Evolutionary conservation across 2,113 vertebrate species (phyloP).

Genomic region (Cariama cristata): DNA sequence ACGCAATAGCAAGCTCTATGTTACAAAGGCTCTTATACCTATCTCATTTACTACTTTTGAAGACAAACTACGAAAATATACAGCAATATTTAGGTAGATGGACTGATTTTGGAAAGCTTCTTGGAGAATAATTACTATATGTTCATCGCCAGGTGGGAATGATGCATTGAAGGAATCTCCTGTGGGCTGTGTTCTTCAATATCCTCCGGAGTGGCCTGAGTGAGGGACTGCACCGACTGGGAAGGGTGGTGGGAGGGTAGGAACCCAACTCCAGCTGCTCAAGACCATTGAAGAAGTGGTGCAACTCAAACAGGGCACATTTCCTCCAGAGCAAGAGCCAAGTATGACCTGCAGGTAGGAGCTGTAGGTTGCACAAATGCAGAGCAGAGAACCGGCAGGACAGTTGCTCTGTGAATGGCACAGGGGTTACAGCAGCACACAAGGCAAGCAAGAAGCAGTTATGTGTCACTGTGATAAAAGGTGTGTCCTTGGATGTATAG

Average conservation of each 20-base stretch:
- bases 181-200: neutral
- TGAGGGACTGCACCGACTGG: fast-evolving
- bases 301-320: neutral
- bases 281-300: neutral
- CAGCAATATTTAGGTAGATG: neutral
- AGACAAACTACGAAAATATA: neutral
- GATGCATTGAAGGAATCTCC: neutral
- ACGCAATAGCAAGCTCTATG: neutral
- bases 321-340: neutral
- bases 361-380: neutral
- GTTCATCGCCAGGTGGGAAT: neutral
- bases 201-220: neutral
- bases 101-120: neutral
- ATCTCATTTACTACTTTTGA: neutral
- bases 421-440: neutral
- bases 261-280: neutral
- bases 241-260: neutral
- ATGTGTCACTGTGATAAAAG: neutral
- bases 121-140: neutral
- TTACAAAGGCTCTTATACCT: neutral
- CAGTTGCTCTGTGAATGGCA: neutral
- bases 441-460: neutral
- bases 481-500: neutral
- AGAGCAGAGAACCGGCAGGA: fast-evolving
- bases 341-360: neutral